Conservation (phyloP, 2,113 vertebrate genomes). For the Scophthalmus maximus region DNA sequence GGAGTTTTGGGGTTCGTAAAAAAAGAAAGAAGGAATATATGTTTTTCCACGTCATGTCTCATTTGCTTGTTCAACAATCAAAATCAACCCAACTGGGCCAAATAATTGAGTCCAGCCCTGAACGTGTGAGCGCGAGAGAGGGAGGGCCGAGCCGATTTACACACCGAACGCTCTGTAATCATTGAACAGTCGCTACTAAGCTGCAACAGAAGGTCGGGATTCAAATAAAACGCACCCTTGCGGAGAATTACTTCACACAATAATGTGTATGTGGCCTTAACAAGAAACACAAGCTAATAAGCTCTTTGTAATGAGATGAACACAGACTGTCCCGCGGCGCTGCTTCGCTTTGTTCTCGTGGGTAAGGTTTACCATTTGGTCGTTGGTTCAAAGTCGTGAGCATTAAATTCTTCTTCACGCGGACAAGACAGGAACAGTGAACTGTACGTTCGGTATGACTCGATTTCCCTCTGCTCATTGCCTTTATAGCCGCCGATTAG, state of each 20-base stretch:
- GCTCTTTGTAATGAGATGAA: constrained; percentile 59
- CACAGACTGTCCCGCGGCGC: constrained; percentile 33
- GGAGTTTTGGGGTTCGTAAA: constrained; percentile 60
- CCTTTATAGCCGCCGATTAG: constrained; percentile 68
- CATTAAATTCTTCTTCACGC: constrained; percentile 68
- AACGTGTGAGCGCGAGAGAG: constrained; percentile 38
- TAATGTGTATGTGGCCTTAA: constrained; percentile 62
- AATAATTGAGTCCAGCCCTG: constrained; percentile 66
- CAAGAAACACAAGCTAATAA: constrained; percentile 67
- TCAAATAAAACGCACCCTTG: constrained; percentile 63
- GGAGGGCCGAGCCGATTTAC: constrained; percentile 68
- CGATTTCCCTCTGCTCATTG: constrained; percentile 17
- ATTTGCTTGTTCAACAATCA: constrained; percentile 69
- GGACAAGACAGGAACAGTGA: constrained; percentile 65
- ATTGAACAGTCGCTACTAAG: constrained; percentile 40
- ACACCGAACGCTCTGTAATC: constrained; percentile 64
- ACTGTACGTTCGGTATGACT: constrained; percentile 55
- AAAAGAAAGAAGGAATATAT: constrained; percentile 49
- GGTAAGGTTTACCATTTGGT: constrained; percentile 70
- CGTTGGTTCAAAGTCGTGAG: constrained; percentile 66
- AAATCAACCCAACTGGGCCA: constrained; percentile 61
- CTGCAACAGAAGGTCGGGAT: constrained; percentile 70
- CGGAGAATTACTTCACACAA: constrained; percentile 56
- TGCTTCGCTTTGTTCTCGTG: constrained; percentile 44
- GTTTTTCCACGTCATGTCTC: constrained; percentile 74